These are phyloP conservation scores for silkworm (Bombyx mori) DNA, from an alignment of 1,140 invertebrate genomes.

Conservation along the genomic window DNA sequence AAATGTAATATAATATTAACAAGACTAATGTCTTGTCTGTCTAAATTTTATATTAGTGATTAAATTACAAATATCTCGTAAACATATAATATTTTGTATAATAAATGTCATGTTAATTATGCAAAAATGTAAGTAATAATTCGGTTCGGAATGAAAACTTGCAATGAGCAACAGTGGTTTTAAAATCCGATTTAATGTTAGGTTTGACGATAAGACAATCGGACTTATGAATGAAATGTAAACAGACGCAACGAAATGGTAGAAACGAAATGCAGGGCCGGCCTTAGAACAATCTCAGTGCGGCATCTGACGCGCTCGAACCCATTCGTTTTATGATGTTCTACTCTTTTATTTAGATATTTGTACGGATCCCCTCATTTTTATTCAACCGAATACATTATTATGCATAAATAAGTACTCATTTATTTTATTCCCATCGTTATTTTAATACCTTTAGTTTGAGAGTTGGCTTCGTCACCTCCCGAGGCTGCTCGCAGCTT, in stretches of 20 bases:
- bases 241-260: constrained; percentile 64
- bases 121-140: too few relatives aligned
- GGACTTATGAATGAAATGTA: constrained; percentile 68
- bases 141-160: too few relatives aligned
- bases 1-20: too few relatives aligned
- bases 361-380: constrained; percentile 59
- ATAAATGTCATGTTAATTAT: too few relatives aligned
- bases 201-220: constrained; percentile 33
- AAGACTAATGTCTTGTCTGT: too few relatives aligned
- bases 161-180: not conserved
- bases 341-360: constrained; percentile 63
- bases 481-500: constrained; percentile 36
- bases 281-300: constrained; percentile 40
- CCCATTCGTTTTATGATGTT: constrained; percentile 41
- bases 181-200: constrained; percentile 24
- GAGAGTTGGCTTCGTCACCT: constrained; percentile 50
- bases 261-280: constrained; percentile 51
- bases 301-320: constrained; percentile 48
- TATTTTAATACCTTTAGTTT: constrained; percentile 56
- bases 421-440: constrained; percentile 61
- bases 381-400: constrained; percentile 61
- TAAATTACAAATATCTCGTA: too few relatives aligned
- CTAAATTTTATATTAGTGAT: too few relatives aligned
- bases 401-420: constrained; percentile 63
- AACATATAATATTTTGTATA: too few relatives aligned